These are phyloP conservation scores for Spheniscus mendiculus DNA, from an alignment of 2,113 vertebrate genomes.

Conservation along the genomic window DNA sequence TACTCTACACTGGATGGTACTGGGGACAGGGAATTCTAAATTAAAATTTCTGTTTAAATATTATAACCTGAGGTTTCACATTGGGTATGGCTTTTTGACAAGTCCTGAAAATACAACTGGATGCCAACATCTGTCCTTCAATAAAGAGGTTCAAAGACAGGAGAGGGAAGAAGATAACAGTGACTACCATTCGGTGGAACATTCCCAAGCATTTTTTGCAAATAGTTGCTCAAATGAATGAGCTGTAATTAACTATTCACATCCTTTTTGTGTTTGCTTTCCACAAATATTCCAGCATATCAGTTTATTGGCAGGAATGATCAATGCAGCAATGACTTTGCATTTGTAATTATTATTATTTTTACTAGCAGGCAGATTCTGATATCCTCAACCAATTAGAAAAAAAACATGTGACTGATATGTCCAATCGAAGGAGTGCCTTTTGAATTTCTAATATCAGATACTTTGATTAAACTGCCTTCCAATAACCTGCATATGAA, in stretches of 20 bases:
- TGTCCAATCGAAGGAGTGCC: not conserved
- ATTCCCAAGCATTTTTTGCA: constrained; percentile 26
- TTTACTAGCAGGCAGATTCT: constrained; percentile 38
- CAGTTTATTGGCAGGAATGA: constrained; percentile 50
- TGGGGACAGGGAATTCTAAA: not conserved
- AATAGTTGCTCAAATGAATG: constrained; percentile 44
- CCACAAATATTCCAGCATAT: constrained; percentile 50
- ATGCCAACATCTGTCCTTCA: constrained; percentile 1
- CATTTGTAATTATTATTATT: constrained; percentile 60
- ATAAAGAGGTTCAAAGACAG: not conserved
- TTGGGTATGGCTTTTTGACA: not conserved
- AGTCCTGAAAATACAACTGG: not conserved
- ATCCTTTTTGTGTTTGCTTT: constrained; percentile 47
- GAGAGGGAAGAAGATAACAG: not conserved
- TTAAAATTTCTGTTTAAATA: not conserved
- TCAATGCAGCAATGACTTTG: constrained; percentile 26
- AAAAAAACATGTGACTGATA: not conserved
- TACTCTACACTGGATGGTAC: not conserved
- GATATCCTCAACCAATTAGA: constrained; percentile 2
- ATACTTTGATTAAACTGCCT: not conserved
- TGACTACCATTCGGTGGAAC: not conserved
- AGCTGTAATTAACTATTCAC: constrained; percentile 68
- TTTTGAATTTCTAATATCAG: not conserved
- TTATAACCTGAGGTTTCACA: not conserved
- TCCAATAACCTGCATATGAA: constrained; percentile 19